Evolutionary conservation across 2,797 vertebrate genomes (phyloP).

Genomic region (Sylvilagus floridanus): DNA sequence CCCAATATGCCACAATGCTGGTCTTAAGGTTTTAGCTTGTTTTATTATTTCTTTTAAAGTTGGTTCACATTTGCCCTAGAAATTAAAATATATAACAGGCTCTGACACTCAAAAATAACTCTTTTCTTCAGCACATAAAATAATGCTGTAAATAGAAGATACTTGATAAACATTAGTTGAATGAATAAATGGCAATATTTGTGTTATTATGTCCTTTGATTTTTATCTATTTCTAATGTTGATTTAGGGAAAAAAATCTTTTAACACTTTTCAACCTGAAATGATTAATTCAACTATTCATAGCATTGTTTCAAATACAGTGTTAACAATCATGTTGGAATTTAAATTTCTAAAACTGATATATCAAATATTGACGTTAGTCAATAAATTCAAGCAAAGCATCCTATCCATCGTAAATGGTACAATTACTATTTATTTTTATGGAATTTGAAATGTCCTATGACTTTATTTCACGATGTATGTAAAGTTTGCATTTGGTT

Average conservation of each 20-base stretch:
- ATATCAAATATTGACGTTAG: not conserved
- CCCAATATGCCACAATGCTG: not conserved
- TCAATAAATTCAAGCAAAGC: not conserved
- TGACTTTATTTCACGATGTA: not conserved
- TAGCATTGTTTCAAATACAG: not conserved
- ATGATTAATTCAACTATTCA: not conserved
- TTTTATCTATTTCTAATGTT: not conserved
- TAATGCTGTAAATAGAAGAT: not conserved
- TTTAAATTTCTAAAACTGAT: constrained; percentile 2
- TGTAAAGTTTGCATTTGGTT: not conserved
- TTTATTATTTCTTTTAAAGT: not conserved
- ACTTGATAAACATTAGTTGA: not conserved
- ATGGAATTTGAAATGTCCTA: not conserved
- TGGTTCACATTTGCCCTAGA: not conserved
- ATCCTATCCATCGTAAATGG: not conserved
- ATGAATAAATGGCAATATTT: not conserved
- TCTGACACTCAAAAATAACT: not conserved
- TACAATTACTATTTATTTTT: not conserved
- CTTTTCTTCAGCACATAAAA: not conserved
- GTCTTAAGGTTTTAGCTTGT: not conserved
- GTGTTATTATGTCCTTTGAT: not conserved
- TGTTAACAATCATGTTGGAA: not conserved
- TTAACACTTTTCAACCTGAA: not conserved
- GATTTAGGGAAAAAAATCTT: not conserved
- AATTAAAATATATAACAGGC: not conserved